Percentiles rank a stretch among this genome's conserved stretches.
Conservation (phyloP, 2,888 invertebrate genomes). For the Ormia ochracea region DNA sequence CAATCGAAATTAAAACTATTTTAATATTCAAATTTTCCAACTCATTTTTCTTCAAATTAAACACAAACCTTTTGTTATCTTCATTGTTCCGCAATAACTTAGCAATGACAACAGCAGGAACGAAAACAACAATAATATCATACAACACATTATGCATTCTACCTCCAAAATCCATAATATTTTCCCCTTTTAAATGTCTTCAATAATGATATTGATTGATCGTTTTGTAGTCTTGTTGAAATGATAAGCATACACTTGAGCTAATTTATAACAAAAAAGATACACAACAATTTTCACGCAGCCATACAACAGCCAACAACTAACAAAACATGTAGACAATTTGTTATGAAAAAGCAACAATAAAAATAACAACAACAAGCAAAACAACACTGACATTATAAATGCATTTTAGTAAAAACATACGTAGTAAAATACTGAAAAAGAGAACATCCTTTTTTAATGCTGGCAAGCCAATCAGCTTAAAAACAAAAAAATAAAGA, state of each 20-base stretch:
- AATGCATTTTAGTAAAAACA: conserved; percentile 54
- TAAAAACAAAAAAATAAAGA: neutral
- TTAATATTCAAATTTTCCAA: neutral
- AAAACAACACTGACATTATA: conserved; percentile 56
- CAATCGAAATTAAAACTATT: neutral
- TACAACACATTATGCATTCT: conserved; percentile 7
- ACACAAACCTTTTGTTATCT: neutral
- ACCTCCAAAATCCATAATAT: conserved; percentile 9
- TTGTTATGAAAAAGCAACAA: conserved; percentile 42
- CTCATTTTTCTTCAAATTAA: neutral
- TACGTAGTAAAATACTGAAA: neutral
- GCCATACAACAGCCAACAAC: conserved; percentile 17
- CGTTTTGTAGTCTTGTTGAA: conserved; percentile 62
- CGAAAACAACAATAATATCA: neutral
- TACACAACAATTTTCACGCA: conserved; percentile 29
- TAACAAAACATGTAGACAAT: conserved; percentile 58
- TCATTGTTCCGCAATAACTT: neutral
- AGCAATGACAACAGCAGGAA: conserved; percentile 15
- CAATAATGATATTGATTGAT: conserved; percentile 61
- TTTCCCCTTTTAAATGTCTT: conserved; percentile 10
- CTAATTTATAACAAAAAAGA: conserved; percentile 52
- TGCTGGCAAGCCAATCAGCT: neutral
- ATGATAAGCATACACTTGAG: conserved; percentile 62
- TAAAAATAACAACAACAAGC: too few species aligned
- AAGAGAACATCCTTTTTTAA: conserved; percentile 49